Percentiles rank a stretch among this genome's conserved stretches.
These are phyloP conservation scores for Drosophila repletoides DNA, from an alignment of 1,140 invertebrate genomes.

Conservation along the genomic window DNA sequence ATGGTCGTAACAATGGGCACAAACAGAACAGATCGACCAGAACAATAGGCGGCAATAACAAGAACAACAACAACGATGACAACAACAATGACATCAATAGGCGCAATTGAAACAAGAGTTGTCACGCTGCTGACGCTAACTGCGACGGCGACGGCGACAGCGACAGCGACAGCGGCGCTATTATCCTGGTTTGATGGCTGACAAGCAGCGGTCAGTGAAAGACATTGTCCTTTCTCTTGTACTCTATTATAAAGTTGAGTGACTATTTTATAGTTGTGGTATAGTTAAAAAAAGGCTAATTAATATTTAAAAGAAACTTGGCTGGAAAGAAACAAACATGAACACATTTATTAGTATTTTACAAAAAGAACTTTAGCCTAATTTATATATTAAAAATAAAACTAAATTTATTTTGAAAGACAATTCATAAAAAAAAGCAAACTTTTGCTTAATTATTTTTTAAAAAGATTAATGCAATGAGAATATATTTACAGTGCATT, in stretches of 20 bases:
- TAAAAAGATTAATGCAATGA: too few species aligned
- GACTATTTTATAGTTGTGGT: too few species aligned
- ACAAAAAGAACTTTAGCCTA: too few species aligned
- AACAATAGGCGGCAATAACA: slow-evolving; percentile 16
- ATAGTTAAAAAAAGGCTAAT: neutral
- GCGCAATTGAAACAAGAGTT: slow-evolving; percentile 53
- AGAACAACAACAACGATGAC: slow-evolving; percentile 2
- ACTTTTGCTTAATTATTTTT: too few species aligned
- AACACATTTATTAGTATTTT: too few species aligned
- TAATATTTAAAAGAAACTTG: neutral
- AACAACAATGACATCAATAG: slow-evolving; percentile 46
- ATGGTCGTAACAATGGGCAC: neutral
- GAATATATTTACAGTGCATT: too few species aligned
- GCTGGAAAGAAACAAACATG: too few species aligned
- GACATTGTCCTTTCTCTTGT: slow-evolving; percentile 9
- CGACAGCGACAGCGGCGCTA: neutral
- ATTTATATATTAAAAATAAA: too few species aligned
- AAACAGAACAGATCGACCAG: slow-evolving; percentile 10
- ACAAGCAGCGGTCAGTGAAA: slow-evolving; percentile 11
- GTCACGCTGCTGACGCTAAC: slow-evolving; percentile 23
- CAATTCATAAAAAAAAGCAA: too few species aligned
- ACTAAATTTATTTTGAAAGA: too few species aligned
- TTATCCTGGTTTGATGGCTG: slow-evolving; percentile 13
- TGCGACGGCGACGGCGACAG: slow-evolving; percentile 2
- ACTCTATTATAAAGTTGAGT: neutral